Conservation (phyloP, 2,797 vertebrate genomes). For the Poecilia gillii region DNA sequence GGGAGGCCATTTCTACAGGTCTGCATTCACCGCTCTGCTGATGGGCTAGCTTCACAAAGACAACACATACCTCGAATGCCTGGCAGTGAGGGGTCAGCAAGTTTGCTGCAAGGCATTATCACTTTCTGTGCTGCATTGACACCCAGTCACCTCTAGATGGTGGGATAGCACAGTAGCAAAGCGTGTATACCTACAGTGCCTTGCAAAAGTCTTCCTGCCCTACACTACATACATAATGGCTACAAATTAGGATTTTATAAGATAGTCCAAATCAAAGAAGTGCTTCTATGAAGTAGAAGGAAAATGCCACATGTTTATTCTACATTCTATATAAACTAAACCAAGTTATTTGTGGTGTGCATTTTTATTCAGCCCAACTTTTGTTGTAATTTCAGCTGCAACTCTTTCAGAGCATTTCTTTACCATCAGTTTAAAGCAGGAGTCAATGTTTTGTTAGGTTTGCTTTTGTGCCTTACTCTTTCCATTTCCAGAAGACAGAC, state of each 20-base stretch:
- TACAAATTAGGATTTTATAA: not conserved
- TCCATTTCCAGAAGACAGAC: too few species aligned
- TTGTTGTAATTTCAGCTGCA: not conserved
- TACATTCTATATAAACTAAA: not conserved
- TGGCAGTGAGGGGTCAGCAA: slow-evolving; percentile 52
- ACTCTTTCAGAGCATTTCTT: not conserved
- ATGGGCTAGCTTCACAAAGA: slow-evolving; percentile 66
- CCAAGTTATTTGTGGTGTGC: not conserved
- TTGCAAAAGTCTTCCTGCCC: not conserved
- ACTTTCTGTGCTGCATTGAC: slow-evolving; percentile 36
- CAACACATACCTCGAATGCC: slow-evolving; percentile 64
- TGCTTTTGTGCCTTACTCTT: not conserved
- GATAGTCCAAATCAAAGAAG: not conserved
- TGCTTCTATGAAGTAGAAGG: not conserved
- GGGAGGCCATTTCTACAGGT: slow-evolving; percentile 41
- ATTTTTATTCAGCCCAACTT: not conserved
- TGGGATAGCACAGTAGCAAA: slow-evolving; percentile 18
- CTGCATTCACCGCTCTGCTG: slow-evolving; percentile 43
- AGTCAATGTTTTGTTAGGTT: not conserved
- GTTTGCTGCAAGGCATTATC: slow-evolving; percentile 48
- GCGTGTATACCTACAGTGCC: not conserved
- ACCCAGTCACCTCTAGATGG: slow-evolving; percentile 62
- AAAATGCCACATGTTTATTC: not conserved
- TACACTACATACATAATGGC: not conserved
- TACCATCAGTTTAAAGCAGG: not conserved